Base-by-base conservation (phyloP, 1,140 invertebrate species). In the Temnothorax nylanderi region DNA sequence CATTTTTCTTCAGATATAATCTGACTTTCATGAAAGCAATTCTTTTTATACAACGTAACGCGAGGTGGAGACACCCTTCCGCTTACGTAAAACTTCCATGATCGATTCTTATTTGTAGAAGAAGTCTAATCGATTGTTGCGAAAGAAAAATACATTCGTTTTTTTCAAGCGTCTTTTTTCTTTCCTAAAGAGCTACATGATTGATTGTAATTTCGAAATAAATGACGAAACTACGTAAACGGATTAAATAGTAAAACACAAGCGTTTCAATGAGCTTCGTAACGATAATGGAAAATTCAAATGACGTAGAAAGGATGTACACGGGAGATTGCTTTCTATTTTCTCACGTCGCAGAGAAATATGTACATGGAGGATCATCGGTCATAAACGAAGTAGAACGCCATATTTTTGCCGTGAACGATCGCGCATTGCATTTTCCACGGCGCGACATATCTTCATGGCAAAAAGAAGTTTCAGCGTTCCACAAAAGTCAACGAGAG, bases 321-420 rank as follows among this genome's bases (percentile, higher is more conserved):
- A 37, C 0, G 56, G n/a, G 3, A 21, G 8, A 16, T 16, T 34
- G 26, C 41, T 16, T 74, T 49, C 37, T n/a, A 60, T 84, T 71
- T 81, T 75, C 51, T 62, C 13, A 1, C 21, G 51, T 60, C 16
- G 32, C 0, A 41, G 58, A 26, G 11, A 47, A 37, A 49, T 26
- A 26, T 26, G 26, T 60, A 74, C 37, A 26, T n/a, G 5, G 37
- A 44, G 8, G 41, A 74, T 26, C 44, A 60, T 74, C 54, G 8
- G 47, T 84, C 54, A 26, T 62, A 84, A 75, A 49, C 56, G 34
- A 81, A 84, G 16, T 84, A 41, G 81, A 84, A 49, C 69, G 54
- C 26, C 18, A 37, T 58, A 72, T 72, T 58, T 78, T 49, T 51
- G 11, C 16, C 2, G 56, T 71, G 3, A 54, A 74, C 41, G n/a